These are phyloP conservation scores for Taenioides sp. DNA, from an alignment of 2,797 vertebrate species.

Conservation along the genomic window DNA sequence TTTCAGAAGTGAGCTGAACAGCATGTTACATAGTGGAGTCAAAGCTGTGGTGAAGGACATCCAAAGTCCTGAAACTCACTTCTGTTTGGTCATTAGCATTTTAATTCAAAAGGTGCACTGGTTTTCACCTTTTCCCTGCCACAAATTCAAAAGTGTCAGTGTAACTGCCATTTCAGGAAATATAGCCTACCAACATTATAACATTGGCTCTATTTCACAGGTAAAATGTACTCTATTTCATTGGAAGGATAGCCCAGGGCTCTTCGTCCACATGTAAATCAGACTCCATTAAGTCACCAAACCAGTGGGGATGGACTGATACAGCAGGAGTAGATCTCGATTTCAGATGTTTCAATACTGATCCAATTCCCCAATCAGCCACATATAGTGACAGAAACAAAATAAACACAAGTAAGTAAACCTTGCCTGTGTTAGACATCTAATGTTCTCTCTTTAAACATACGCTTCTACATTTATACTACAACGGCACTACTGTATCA, in stretches of 20 bases:
- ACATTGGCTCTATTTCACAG: not conserved
- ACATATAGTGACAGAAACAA: no score
- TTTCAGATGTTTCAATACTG: no score
- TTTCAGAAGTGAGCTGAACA: slow-evolving; percentile 16
- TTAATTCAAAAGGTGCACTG: not conserved
- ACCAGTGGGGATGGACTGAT: no score
- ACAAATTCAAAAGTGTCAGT: slow-evolving; percentile 19
- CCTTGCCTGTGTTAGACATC: no score
- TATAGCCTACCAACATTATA: not conserved
- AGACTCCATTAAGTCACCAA: not conserved
- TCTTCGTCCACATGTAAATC: not conserved
- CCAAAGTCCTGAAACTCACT: slow-evolving; percentile 7
- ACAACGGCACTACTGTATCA: not conserved
- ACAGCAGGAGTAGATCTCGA: no score
- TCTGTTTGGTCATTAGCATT: slow-evolving; percentile 19
- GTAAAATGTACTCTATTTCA: not conserved
- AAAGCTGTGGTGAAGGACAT: slow-evolving; percentile 19
- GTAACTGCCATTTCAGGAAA: slow-evolving; percentile 12
- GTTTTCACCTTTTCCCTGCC: not conserved
- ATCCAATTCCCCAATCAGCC: no score
- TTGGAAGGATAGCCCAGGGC: not conserved
- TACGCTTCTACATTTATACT: not conserved
- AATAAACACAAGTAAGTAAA: no score
- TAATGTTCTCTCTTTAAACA: no score
- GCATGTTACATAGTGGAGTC: slow-evolving; percentile 8